Base-by-base conservation (phyloP, 2,888 invertebrate species). In the Meghimatium bilineatum region DNA sequence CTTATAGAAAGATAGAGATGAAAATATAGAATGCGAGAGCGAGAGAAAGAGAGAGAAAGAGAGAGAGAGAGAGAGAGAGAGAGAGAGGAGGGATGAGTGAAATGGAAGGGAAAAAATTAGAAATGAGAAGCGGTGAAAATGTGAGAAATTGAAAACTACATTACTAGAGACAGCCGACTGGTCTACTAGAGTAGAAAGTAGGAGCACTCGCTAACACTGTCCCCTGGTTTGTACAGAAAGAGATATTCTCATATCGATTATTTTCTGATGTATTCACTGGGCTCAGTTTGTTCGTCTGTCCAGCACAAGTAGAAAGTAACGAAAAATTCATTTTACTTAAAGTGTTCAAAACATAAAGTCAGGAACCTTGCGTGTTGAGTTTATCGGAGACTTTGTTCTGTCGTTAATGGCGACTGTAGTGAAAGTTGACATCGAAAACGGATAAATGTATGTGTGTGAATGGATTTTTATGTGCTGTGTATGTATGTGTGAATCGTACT, bases 231-330 rank as follows among this genome's bases (percentile, higher is more conserved):
- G 20, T 32, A 32, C 32, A 79, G 79, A 79, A 79, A 79, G 38
- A 49, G 67, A 79, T 80, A 67, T 80, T 71, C 67, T 52, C 66
- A 56, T 80, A 80, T 80, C 71, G 80, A 80, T 80, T 80, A 80
- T 36, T 80, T 71, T 52, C 44, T 71, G 71, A 80, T 80, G 80
- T 36, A 80, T 80, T n/a, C 52, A 44, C 49, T 36, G 67, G 79
- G 26, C n/a, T 52, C 26, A 36, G 56, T 80, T 69, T 56, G 80
- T 72, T 67, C 52, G 52, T 52, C 52, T 71, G 71, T 44, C 71
- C 79, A 32, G 56, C 56, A 14, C 20, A 49, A 80, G 56, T 71
- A 71, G 69, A 72, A 80, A 80, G 71, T 56, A 80, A 44, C 36
- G 49, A 56, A 80, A 77, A 77, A 36, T 20, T 77, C 49, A 36